These are phyloP conservation scores for Notechis scutatus DNA, from an alignment of 2,113 vertebrate genomes.

Conservation along the genomic window DNA sequence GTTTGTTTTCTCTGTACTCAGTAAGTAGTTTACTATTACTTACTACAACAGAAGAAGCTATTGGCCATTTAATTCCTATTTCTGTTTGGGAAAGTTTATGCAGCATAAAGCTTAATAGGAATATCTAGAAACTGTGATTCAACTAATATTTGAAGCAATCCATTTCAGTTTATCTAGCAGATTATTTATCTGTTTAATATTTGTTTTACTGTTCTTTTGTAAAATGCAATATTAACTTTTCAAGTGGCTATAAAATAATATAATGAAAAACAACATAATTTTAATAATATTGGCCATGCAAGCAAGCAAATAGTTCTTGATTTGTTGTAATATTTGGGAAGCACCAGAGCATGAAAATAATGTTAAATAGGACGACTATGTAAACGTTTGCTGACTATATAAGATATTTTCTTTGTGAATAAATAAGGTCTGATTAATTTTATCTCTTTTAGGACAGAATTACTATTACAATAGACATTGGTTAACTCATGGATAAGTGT, in stretches of 20 bases:
- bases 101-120: not conserved
- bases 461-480: not conserved
- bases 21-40: not conserved
- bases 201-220: not conserved
- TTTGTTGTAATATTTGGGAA: not conserved
- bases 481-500: not conserved
- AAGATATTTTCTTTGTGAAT: not conserved
- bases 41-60: not conserved
- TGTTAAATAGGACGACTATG: not conserved
- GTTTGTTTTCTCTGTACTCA: not conserved
- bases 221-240: not conserved
- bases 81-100: not conserved
- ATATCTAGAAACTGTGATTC: not conserved
- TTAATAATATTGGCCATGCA: not conserved
- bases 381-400: not conserved
- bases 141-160: not conserved
- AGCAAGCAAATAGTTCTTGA: fast-evolving
- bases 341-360: not conserved
- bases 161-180: not conserved
- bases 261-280: conserved; percentile 4
- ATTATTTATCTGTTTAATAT: not conserved
- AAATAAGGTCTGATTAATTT: not conserved
- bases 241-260: not conserved
- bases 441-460: not conserved
- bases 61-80: not conserved